These are phyloP conservation scores for Sarcophaga variegata DNA, from an alignment of 2,888 invertebrate species.

Conservation along the genomic window DNA sequence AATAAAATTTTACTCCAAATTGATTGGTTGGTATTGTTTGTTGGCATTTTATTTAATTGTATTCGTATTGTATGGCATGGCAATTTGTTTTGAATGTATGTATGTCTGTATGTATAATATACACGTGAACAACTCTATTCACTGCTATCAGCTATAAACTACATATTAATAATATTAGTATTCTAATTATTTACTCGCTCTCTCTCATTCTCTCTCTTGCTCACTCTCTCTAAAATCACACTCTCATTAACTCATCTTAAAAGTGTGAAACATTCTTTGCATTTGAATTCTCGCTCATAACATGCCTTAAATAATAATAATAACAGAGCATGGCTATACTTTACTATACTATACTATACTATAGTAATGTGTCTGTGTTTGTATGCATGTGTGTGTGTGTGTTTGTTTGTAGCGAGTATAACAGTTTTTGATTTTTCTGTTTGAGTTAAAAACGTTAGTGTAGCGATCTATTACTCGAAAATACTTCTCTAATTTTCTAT, in stretches of 20 bases:
- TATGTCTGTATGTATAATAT: background rate
- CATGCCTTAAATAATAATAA: background rate
- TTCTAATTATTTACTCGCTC: constrained; percentile 32
- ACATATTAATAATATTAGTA: constrained; percentile 26
- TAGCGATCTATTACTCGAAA: background rate
- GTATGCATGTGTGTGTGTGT: too few species aligned
- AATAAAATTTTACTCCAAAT: constrained; percentile 59
- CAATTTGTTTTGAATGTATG: constrained; percentile 21
- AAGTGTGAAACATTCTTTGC: too few species aligned
- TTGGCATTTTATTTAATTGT: constrained; percentile 50
- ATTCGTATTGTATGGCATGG: constrained; percentile 34
- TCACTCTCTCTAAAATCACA: background rate
- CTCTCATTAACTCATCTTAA: background rate
- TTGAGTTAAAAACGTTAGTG: background rate
- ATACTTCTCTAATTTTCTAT: background rate
- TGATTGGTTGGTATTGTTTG: constrained; percentile 57
- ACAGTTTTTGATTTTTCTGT: too few species aligned
- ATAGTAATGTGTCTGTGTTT: too few species aligned
- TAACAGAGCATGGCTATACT: background rate
- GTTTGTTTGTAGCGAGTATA: too few species aligned
- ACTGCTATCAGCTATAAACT: background rate
- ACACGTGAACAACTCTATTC: background rate
- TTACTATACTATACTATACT: too few species aligned
- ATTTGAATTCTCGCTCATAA: background rate
- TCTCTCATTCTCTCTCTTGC: background rate